These are phyloP conservation scores for Megaceryle maxima DNA, from an alignment of 2,113 vertebrate genomes.

Conservation along the genomic window DNA sequence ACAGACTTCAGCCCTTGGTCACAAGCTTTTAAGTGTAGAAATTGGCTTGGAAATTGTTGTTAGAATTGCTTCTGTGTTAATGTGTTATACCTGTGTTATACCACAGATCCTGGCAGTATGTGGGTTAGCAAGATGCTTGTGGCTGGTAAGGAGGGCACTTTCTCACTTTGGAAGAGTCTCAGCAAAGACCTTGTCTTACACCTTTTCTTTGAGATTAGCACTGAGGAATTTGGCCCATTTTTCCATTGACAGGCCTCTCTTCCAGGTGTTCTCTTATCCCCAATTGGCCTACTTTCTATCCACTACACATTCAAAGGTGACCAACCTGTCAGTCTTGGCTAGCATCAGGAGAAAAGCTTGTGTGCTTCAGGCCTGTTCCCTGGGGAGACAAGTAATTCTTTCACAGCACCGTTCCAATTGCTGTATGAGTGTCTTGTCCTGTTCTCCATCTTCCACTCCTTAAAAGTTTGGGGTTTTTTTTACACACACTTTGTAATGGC, in stretches of 20 bases:
- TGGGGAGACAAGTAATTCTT: not conserved
- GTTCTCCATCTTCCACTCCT: not conserved
- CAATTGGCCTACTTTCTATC: not conserved
- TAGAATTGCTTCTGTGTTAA: slow-evolving; percentile 6
- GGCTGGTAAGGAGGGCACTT: slow-evolving; percentile 6
- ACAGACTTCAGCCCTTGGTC: not conserved
- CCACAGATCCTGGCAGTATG: not conserved
- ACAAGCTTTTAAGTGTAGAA: not conserved
- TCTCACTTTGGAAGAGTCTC: slow-evolving; percentile 12
- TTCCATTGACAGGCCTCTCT: not conserved
- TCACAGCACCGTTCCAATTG: not conserved
- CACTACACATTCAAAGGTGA: not conserved
- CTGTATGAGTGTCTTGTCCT: not conserved
- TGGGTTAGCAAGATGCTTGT: slow-evolving; percentile 37
- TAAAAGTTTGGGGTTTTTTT: not conserved
- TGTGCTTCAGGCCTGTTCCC: slow-evolving; percentile 19
- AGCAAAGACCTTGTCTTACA: slow-evolving; percentile 27
- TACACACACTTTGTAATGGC: not conserved
- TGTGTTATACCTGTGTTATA: too few species aligned
- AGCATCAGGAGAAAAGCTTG: not conserved
- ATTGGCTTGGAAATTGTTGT: not conserved
- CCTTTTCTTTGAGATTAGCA: slow-evolving; percentile 6
- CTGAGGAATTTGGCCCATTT: slow-evolving; percentile 23
- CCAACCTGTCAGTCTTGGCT: slow-evolving; percentile 2
- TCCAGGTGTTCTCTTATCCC: slow-evolving; percentile 51